Evolutionary conservation across 2,797 vertebrate genomes (phyloP).

Genomic region (Cebuella pygmaea): DNA sequence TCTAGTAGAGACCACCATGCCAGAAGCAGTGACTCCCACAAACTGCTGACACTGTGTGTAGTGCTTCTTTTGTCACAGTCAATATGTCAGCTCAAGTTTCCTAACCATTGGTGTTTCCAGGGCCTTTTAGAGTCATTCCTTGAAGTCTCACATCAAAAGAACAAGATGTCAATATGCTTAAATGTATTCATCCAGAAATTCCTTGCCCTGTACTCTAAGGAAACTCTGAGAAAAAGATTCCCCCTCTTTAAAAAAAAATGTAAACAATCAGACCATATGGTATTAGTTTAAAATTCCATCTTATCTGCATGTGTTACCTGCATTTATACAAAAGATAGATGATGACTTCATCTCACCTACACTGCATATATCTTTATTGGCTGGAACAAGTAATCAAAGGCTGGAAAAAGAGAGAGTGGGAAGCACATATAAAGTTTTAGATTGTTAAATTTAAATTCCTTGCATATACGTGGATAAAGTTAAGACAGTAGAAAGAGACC

Average conservation of each 20-base stretch:
- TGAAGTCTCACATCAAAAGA: not conserved
- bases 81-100: not conserved
- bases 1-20: not conserved
- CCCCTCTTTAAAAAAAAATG: not conserved
- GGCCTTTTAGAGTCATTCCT: not conserved
- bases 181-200: not conserved
- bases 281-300: not conserved
- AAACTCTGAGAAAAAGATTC: not conserved
- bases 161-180: not conserved
- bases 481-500: not conserved
- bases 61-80: not conserved
- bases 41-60: not conserved
- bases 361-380: not conserved
- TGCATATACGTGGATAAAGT: not conserved
- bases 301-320: not conserved
- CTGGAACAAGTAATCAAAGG: not conserved
- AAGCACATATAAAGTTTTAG: not conserved
- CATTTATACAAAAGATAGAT: not conserved
- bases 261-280: not conserved
- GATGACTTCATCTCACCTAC: not conserved
- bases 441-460: not conserved
- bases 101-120: not conserved
- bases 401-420: not conserved
- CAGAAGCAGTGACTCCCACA: not conserved
- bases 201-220: not conserved